Conservation (phyloP, 2,797 vertebrate genomes). For the Gadopsis marmoratus region DNA sequence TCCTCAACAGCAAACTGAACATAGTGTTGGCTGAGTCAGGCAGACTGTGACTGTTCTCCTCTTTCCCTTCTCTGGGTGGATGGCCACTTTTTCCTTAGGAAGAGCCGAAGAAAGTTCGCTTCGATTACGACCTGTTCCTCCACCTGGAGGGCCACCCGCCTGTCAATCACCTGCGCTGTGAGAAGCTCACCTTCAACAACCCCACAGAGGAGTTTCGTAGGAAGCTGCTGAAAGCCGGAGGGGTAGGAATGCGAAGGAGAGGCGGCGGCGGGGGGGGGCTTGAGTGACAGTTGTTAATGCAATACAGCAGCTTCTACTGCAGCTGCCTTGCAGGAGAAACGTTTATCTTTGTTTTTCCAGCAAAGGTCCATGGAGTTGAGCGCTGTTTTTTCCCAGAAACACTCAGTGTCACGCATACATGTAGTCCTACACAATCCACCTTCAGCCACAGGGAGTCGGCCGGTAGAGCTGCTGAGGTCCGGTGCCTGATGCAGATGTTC, state of each 20-base stretch:
- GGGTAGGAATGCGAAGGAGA: slow-evolving; percentile 83
- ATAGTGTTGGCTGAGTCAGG: not conserved
- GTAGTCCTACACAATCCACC: not conserved
- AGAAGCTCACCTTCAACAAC: slow-evolving; percentile 99
- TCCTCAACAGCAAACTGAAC: not conserved
- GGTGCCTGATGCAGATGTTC: no score
- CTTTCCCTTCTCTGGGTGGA: slow-evolving; percentile 10
- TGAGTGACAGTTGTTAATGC: slow-evolving; percentile 21
- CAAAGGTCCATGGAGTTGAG: not conserved
- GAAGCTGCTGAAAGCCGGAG: slow-evolving; percentile 97
- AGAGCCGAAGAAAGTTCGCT: slow-evolving; percentile 99
- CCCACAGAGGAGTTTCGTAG: slow-evolving; percentile 97
- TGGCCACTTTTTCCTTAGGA: slow-evolving; percentile 83
- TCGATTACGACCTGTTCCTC: slow-evolving; percentile 99
- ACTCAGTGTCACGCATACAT: no score
- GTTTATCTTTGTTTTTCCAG: not conserved
- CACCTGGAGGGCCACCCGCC: slow-evolving; percentile 98
- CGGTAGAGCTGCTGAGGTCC: not conserved
- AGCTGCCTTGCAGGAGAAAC: not conserved
- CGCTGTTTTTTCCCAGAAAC: not conserved
- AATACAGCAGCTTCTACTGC: not conserved
- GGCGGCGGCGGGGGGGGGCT: not conserved
- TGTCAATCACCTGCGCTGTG: slow-evolving; percentile 98
- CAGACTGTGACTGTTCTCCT: slow-evolving; percentile 20
- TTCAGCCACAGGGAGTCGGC: not conserved